Conservation (phyloP, 2,888 invertebrate genomes). For the Ischnura elegans region DNA sequence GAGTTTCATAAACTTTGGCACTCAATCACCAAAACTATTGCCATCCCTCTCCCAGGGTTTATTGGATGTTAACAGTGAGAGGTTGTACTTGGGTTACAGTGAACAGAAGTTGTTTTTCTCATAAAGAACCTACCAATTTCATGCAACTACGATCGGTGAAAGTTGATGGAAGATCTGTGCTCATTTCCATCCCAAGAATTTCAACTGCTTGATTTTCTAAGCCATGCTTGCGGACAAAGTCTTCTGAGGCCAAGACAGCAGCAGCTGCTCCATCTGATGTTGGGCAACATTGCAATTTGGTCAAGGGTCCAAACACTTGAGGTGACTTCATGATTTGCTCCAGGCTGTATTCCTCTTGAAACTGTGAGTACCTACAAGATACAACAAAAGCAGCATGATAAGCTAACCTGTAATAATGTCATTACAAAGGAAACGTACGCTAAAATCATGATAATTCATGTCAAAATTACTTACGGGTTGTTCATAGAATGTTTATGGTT, state of each 20-base stretch:
- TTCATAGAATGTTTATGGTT: slow-evolving; percentile 98
- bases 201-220: slow-evolving; percentile 94
- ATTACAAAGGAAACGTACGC: background rate
- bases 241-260: slow-evolving; percentile 93
- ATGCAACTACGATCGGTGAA: slow-evolving; percentile 91
- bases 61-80: too few relatives aligned
- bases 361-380: slow-evolving; percentile 89
- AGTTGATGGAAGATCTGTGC: slow-evolving; percentile 92
- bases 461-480: slow-evolving; percentile 86
- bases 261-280: slow-evolving; percentile 99
- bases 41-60: too few relatives aligned
- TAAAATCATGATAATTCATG: background rate
- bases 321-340: slow-evolving; percentile 94
- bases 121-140: slow-evolving; percentile 82
- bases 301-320: slow-evolving; percentile 93
- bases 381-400: background rate
- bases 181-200: slow-evolving; percentile 98
- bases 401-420: too few relatives aligned
- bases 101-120: background rate
- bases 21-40: too few relatives aligned
- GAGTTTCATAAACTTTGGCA: too few relatives aligned
- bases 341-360: slow-evolving; percentile 93
- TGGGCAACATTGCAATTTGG: slow-evolving; percentile 98
- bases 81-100: too few relatives aligned
- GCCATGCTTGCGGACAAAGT: slow-evolving; percentile 91